Evolutionary conservation across 2,888 invertebrate genomes (phyloP).

Genomic region (Steinernema carpocapsae): DNA sequence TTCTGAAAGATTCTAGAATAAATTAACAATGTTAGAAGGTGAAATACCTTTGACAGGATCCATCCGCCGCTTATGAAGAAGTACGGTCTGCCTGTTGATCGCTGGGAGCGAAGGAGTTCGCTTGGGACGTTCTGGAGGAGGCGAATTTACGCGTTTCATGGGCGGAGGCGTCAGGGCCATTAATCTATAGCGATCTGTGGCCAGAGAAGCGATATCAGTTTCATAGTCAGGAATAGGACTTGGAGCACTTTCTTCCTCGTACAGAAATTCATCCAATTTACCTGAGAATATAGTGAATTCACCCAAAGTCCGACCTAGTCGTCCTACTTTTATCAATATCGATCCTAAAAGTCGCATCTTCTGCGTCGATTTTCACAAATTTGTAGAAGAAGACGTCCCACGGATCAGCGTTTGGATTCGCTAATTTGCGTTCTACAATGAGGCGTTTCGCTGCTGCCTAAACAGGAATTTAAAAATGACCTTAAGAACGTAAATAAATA

Average conservation of each 20-base stretch:
- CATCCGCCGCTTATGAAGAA: neutral
- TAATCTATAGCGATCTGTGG: neutral
- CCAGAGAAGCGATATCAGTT: conserved; percentile 28
- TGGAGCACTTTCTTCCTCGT: conserved; percentile 2
- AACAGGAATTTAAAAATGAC: no score
- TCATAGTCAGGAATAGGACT: conserved; percentile 27
- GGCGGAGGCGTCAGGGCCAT: conserved; percentile 24
- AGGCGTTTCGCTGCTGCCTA: conserved; percentile 19
- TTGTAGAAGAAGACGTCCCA: conserved; percentile 35
- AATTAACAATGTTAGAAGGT: no score
- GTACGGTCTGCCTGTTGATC: neutral
- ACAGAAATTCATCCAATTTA: conserved; percentile 22
- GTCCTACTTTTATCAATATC: conserved; percentile 14
- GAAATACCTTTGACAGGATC: neutral
- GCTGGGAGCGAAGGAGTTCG: neutral
- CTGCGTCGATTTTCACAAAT: neutral
- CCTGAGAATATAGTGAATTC: neutral
- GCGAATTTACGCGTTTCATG: neutral
- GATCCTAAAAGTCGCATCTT: conserved; percentile 10
- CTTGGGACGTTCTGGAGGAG: conserved; percentile 4
- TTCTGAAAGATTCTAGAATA: neutral
- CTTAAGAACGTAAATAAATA: no score
- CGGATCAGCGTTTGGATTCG: conserved; percentile 24
- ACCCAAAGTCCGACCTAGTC: neutral
- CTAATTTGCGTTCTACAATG: conserved; percentile 14